Percentiles rank a stretch among this genome's conserved stretches.
phyloP scores from a whole-genome alignment of 2,888 invertebrate species.

The Seira musarum region DNA sequence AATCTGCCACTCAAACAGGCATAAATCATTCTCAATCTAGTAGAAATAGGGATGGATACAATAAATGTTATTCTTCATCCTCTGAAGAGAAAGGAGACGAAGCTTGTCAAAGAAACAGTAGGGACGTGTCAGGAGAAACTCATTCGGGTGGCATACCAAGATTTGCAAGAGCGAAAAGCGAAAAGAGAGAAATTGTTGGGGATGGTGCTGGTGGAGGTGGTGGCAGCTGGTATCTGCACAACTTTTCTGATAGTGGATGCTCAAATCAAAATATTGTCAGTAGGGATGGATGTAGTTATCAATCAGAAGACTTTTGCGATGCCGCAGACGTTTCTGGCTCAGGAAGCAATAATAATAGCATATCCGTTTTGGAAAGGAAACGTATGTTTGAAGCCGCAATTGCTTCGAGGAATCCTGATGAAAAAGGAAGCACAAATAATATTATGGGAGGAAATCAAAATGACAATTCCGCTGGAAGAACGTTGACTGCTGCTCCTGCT shows the following conservation, averaged over 20 bases:
- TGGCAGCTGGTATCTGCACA: slow-evolving; percentile 65
- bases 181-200: slow-evolving; percentile 63
- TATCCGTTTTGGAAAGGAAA: slow-evolving; percentile 49
- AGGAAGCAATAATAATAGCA: slow-evolving; percentile 12
- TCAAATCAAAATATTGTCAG: slow-evolving; percentile 56
- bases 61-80: slow-evolving; percentile 19
- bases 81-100: slow-evolving; percentile 22
- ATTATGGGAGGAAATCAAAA: neutral
- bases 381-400: slow-evolving; percentile 41
- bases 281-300: slow-evolving; percentile 42
- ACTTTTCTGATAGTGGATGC: slow-evolving; percentile 49
- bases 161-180: slow-evolving; percentile 60
- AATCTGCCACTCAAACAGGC: slow-evolving; percentile 40
- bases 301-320: slow-evolving; percentile 33
- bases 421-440: neutral
- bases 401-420: slow-evolving; percentile 10
- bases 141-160: slow-evolving; percentile 52
- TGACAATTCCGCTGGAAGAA: neutral
- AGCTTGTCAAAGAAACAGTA: slow-evolving; percentile 27
- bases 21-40: slow-evolving; percentile 41
- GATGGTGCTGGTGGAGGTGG: too few species aligned
- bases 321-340: neutral
- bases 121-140: neutral
- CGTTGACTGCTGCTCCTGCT: neutral
- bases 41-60: slow-evolving; percentile 21